phyloP scores from a whole-genome alignment of 2,888 invertebrate species.

The Epicampocera succincta region DNA sequence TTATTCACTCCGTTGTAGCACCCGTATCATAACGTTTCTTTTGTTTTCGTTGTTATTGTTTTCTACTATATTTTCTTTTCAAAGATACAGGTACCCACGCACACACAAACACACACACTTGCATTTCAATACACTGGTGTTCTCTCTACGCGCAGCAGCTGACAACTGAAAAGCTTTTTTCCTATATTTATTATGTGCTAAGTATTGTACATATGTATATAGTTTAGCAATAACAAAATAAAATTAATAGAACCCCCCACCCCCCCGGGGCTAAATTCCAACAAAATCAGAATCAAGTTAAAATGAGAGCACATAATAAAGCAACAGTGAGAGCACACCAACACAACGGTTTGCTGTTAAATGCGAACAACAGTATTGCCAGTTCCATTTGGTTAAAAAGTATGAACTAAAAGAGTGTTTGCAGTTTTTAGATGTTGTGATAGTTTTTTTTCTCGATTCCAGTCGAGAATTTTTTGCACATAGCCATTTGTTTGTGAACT shows the following conservation, averaged over 20 bases:
- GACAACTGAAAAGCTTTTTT: slow-evolving; percentile 79
- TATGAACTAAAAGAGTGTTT: slow-evolving; percentile 22
- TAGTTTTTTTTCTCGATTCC: slow-evolving; percentile 17
- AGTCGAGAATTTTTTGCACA: too few species aligned
- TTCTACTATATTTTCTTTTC: slow-evolving; percentile 31
- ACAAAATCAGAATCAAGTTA: neutral
- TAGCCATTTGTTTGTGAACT: neutral
- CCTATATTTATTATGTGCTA: slow-evolving; percentile 71
- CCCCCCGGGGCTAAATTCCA: too few species aligned
- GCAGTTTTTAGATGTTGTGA: slow-evolving; percentile 53
- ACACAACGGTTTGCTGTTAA: neutral
- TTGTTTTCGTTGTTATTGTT: slow-evolving; percentile 52
- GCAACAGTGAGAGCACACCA: neutral
- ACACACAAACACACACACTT: neutral
- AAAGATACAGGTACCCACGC: neutral
- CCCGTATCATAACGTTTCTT: slow-evolving; percentile 41
- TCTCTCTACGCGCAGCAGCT: slow-evolving; percentile 80
- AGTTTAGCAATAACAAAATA: neutral
- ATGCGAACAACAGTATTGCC: slow-evolving; percentile 55
- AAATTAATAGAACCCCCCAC: slow-evolving; percentile 26
- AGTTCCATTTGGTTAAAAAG: slow-evolving; percentile 6
- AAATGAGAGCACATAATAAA: slow-evolving; percentile 8
- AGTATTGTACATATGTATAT: slow-evolving; percentile 29
- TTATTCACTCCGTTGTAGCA: slow-evolving; percentile 36
- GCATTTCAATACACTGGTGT: slow-evolving; percentile 69